Conservation (phyloP, 2,113 vertebrate genomes). For the Ursus arctos region DNA sequence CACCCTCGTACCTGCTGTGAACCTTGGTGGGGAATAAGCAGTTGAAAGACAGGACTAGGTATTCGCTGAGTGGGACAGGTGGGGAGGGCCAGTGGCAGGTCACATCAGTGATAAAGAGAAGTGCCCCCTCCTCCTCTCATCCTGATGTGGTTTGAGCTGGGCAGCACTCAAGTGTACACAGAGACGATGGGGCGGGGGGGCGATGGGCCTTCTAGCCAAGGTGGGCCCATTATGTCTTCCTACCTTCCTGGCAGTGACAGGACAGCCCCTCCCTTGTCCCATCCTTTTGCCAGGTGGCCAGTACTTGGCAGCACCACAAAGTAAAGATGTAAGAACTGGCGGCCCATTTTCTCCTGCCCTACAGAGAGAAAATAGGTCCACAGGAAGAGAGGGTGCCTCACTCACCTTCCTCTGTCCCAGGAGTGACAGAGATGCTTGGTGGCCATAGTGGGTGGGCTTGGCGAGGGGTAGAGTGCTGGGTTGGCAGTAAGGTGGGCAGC, state of each 20-base stretch:
- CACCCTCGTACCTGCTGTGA: background rate
- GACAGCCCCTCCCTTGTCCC: background rate
- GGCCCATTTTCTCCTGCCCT: background rate
- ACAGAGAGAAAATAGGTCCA: conserved; percentile 43
- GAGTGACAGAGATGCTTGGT: background rate
- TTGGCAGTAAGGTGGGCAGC: background rate
- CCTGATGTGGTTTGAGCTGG: background rate
- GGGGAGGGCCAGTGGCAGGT: background rate
- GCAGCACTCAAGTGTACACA: background rate
- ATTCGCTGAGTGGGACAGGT: background rate
- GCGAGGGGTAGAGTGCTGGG: background rate
- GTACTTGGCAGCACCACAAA: background rate
- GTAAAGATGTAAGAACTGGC: background rate
- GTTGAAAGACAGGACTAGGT: background rate
- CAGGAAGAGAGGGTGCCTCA: conserved; percentile 1
- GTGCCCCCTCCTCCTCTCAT: background rate
- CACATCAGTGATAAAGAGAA: background rate
- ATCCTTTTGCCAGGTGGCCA: background rate
- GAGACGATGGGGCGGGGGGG: background rate
- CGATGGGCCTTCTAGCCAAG: background rate
- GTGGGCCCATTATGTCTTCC: background rate
- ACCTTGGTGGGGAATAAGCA: background rate
- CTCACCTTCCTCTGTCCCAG: background rate
- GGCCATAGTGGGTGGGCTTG: background rate
- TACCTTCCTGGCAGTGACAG: background rate